Evolutionary conservation across 2,888 invertebrate species (phyloP).

Genomic region (Idaea biselata): DNA sequence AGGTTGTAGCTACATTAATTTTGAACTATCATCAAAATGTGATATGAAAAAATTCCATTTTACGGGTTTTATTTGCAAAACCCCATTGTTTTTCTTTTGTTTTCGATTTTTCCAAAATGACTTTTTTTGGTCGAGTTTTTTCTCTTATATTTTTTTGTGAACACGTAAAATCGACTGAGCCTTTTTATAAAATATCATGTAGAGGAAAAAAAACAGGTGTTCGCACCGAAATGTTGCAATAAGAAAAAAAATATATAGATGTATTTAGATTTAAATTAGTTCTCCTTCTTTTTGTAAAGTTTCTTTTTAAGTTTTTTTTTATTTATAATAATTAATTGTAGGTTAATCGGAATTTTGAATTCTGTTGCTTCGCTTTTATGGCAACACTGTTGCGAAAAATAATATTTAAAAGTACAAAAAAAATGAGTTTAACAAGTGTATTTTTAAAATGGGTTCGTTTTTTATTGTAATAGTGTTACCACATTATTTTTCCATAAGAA

Average conservation of each 20-base stretch:
- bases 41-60: conserved; percentile 1
- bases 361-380: conserved; percentile 30
- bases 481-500: background rate
- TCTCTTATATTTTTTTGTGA: background rate
- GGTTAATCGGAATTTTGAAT: conserved; percentile 37
- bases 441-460: conserved; percentile 1
- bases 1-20: background rate
- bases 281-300: conserved; percentile 51
- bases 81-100: background rate
- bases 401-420: conserved; percentile 36
- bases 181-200: background rate
- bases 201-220: conserved; percentile 45
- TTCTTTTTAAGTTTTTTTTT: conserved; percentile 41
- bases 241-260: conserved; percentile 47
- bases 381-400: conserved; percentile 27
- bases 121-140: background rate
- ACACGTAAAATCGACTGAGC: background rate
- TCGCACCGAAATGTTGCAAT: conserved; percentile 60
- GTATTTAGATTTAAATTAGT: conserved; percentile 26
- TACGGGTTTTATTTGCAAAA: background rate
- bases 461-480: background rate
- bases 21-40: background rate
- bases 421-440: conserved; percentile 16
- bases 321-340: conserved; percentile 43
- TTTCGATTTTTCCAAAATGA: background rate